Conservation (phyloP, 2,797 vertebrate genomes). For the Knipowitschia caucasica region DNA sequence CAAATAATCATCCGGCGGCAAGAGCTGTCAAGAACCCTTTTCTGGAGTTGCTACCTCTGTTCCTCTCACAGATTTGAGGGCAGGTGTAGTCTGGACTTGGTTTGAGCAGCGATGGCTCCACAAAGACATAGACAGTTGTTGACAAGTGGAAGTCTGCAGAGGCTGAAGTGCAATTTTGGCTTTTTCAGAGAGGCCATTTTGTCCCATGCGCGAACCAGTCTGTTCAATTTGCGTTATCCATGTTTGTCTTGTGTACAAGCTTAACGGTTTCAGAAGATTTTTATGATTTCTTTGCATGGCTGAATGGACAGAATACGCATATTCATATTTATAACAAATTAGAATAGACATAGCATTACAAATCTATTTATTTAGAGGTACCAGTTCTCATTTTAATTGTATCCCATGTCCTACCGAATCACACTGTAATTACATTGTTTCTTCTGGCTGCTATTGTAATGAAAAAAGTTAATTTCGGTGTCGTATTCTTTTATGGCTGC, state of each 20-base stretch:
- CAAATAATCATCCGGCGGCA: constrained; percentile 16
- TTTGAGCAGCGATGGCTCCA: constrained; percentile 19
- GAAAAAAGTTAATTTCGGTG: constrained; percentile 54
- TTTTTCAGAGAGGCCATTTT: constrained; percentile 11
- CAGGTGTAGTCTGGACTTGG: constrained; percentile 14
- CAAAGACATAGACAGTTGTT: constrained; percentile 31
- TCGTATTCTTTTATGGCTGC: constrained; percentile 66
- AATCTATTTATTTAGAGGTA: constrained; percentile 72
- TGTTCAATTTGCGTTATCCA: constrained; percentile 43
- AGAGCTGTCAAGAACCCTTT: constrained; percentile 8
- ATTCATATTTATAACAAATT: constrained; percentile 59
- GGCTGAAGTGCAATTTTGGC: constrained; percentile 17
- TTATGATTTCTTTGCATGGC: constrained; percentile 50
- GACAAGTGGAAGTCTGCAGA: constrained; percentile 19
- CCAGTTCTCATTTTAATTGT: constrained; percentile 59
- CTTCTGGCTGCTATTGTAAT: constrained; percentile 69
- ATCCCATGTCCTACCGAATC: constrained; percentile 51
- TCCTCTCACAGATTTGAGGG: constrained; percentile 12
- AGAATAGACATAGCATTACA: constrained; percentile 47
- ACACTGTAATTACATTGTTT: constrained; percentile 71
- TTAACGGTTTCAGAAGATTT: constrained; percentile 38
- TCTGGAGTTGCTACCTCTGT: constrained; percentile 39
- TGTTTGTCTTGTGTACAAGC: constrained; percentile 61
- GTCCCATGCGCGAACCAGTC: constrained; percentile 49
- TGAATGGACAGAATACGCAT: constrained; percentile 42